Base-by-base conservation (phyloP, 2,888 invertebrate species). In the Prenolepis imparis region DNA sequence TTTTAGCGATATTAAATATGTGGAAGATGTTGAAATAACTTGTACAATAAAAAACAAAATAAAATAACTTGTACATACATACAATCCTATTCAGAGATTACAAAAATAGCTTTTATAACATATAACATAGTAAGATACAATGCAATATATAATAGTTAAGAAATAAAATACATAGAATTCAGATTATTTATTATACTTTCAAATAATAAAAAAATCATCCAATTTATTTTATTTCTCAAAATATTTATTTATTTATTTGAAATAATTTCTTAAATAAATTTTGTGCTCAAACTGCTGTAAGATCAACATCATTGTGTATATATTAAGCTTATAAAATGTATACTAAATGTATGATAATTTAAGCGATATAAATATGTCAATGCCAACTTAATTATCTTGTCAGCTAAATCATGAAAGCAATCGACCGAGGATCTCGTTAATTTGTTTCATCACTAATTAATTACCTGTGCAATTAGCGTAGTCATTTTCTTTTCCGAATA, bases 281-380 rank as follows among this genome's bases (percentile, higher is more conserved):
- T 4, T 28, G 3, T 55, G 24, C 18, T 5, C 8, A 8, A 4
- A 4, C 39, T 63, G 11, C 1, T n/a, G 3, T 9, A 41, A 57
- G 9, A 61, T 61, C 12, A 28, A 57, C n/a, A 48, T 15, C 5
- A 28, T 28, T 11, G 41, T 41, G 32, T n/a, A 32, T 32, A 9
- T 5, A 15, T 5, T 70, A 48, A 28, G 5, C 24, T 61, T 48
- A 0, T 32, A 21, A 66, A 67, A 77, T 28, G 2, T 55, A 15
- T n/a, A 18, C 12, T 28, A 28, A 28, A 28, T 28, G 3, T 28
- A 28, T 28, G 36, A 75, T 59, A 21, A 44, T 68, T 78, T 67
- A 78, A 41, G 32, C 32, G 44, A 36, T 57, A 68, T 12, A 68
- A 78, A 48, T 24, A 55, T 80, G 70, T 67, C 77, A 77, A 24